A percentile compares a stretch with the other conserved stretches of the same genome.
These are phyloP conservation scores for Pantherophis guttatus DNA, from an alignment of 2,113 vertebrate genomes.

Conservation along the genomic window DNA sequence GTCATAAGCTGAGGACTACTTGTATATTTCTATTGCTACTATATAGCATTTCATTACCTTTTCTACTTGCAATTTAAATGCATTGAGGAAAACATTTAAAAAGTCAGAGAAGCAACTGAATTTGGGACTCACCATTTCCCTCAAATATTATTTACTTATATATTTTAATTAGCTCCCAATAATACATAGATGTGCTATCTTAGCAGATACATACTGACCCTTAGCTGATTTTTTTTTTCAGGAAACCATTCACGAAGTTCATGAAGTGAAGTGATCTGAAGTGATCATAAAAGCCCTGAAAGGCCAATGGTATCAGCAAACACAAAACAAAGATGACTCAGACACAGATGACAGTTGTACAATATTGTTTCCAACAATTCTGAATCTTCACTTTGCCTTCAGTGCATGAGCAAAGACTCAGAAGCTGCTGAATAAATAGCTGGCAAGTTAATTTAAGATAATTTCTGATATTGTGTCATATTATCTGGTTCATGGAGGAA, in stretches of 20 bases:
- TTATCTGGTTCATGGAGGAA: not conserved
- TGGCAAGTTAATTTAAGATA: not conserved
- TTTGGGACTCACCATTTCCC: not conserved
- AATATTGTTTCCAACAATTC: rapidly evolving
- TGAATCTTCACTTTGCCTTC: not conserved
- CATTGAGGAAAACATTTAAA: not conserved
- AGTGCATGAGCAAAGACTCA: not conserved
- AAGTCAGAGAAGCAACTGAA: not conserved
- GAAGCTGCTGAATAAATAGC: not conserved
- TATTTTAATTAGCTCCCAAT: not conserved
- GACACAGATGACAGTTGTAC: not conserved
- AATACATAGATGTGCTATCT: slow-evolving; percentile 29
- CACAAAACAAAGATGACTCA: not conserved
- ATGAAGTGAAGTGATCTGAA: slow-evolving; percentile 18
- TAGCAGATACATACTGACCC: slow-evolving; percentile 16
- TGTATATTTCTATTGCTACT: not conserved
- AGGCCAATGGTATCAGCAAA: not conserved
- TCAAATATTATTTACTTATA: not conserved
- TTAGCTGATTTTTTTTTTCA: not conserved
- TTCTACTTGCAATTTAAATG: not conserved
- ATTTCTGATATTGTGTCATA: not conserved
- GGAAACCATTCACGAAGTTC: not conserved
- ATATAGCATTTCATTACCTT: not conserved
- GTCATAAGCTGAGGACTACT: not conserved
- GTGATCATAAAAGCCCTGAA: not conserved